Conservation (phyloP, 2,113 vertebrate genomes). For the Anthoscopus minutus region DNA sequence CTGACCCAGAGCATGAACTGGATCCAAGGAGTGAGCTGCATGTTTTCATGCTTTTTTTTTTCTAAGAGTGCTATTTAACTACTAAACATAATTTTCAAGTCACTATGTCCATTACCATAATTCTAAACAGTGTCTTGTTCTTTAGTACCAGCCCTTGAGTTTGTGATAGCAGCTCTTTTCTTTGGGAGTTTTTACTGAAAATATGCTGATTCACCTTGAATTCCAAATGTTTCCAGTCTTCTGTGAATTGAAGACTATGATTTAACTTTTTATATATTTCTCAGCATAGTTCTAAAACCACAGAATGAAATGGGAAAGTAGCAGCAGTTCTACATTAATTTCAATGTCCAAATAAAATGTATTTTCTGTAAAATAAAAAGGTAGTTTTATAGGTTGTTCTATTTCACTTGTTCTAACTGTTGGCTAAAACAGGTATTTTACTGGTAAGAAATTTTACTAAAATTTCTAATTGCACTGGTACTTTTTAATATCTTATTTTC, state of each 20-base stretch:
- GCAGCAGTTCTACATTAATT: background rate
- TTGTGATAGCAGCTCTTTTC: background rate
- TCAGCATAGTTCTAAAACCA: conserved; percentile 61
- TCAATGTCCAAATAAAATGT: background rate
- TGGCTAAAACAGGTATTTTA: conserved; percentile 76
- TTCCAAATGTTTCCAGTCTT: background rate
- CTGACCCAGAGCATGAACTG: background rate
- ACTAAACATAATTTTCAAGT: background rate
- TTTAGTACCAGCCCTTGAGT: background rate
- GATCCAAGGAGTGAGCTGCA: background rate
- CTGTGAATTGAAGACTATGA: background rate
- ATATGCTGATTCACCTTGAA: background rate
- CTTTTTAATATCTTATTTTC: background rate
- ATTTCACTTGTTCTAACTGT: conserved; percentile 15
- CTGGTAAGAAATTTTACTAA: conserved; percentile 23
- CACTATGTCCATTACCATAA: background rate
- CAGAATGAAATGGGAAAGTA: conserved; percentile 51
- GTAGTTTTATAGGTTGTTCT: background rate
- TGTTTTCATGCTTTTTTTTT: background rate
- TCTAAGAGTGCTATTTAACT: background rate
- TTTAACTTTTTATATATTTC: background rate
- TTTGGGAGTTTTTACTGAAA: background rate
- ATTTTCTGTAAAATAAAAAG: background rate
- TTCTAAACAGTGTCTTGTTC: background rate
- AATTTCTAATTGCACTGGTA: background rate